These are phyloP conservation scores for Esperia sulphurella DNA, from an alignment of 2,888 invertebrate species.

Conservation along the genomic window DNA sequence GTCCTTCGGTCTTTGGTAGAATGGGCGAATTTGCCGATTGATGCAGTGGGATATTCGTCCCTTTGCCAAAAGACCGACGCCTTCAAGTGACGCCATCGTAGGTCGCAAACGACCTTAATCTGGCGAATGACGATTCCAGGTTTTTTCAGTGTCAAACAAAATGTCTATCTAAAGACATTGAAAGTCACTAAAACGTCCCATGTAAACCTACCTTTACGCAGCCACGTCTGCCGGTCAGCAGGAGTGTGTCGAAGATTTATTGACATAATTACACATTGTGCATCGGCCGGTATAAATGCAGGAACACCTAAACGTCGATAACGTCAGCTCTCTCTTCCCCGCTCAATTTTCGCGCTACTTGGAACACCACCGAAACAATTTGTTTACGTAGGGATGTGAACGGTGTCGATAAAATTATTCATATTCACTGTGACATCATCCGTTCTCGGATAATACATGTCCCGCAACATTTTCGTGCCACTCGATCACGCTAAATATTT, in stretches of 20 bases:
- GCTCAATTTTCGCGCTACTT: slow-evolving; percentile 20
- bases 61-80: too few species aligned
- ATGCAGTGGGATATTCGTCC: too few species aligned
- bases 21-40: too few species aligned
- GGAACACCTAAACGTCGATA: slow-evolving; percentile 21
- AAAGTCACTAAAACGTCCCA: neutral
- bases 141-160: too few species aligned
- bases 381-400: slow-evolving; percentile 23
- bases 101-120: too few species aligned
- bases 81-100: too few species aligned
- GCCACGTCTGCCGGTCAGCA: slow-evolving; percentile 3
- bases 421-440: neutral
- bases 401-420: neutral
- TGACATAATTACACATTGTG: slow-evolving; percentile 27
- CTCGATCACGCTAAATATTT: too few species aligned
- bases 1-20: too few species aligned
- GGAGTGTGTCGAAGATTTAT: slow-evolving; percentile 30
- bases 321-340: slow-evolving; percentile 11
- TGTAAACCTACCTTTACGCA: neutral
- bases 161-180: too few species aligned
- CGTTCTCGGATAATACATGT: too few species aligned
- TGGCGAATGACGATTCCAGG: too few species aligned
- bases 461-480: too few species aligned
- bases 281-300: slow-evolving; percentile 15
- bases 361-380: slow-evolving; percentile 29